Evolutionary conservation across 1,140 invertebrate genomes (phyloP), one percentile per base, ranked within the genome.

Genomic region (Phenacoccus solenopsis): DNA sequence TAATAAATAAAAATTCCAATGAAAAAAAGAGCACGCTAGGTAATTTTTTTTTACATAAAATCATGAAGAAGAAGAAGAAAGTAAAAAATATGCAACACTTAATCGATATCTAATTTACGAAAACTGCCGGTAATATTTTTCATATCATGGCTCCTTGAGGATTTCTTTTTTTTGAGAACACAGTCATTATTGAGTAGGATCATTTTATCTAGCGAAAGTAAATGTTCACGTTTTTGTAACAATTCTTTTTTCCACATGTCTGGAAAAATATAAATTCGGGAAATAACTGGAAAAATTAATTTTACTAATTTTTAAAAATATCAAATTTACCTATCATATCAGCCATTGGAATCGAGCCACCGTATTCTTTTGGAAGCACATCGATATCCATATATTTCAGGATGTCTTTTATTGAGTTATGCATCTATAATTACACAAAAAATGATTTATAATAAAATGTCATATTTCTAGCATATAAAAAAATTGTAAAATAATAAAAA

Each of bases 61-160:
- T n/a, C n/a, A n/a, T n/a, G n/a, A n/a, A n/a, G n/a, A n/a, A n/a
- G n/a, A n/a, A n/a, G n/a, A n/a, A n/a, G 35, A n/a, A 12, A 12
- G 2, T 64, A 21, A 25, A 24, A 64, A 56, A 22, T 38, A 20
- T 27, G n/a, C 13, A 3, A 7, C 28, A 10, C 20, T 82, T 84
- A 91, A 79, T 91, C 89, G n/a, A 91, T 84, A 78, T 90, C 87
- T 57, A 91, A 78, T 80, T 90, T 90, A 75, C 89, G 85, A 77
- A 91, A 91, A 67, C 87, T 89, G 28, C 90, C 90, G 70, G 86
- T 84, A 20, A 90, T 73, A 4, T 68, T 27, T 1, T 35, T 38
- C 16, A 72, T 71, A 25, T 68, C 72, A 16, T 70, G 67, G n/a
- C 12, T 68, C n/a, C 72, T 27, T 16, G 59, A 20, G 7, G 27